Conservation (phyloP, 2,888 invertebrate genomes). For the Atethmia centrago region DNA sequence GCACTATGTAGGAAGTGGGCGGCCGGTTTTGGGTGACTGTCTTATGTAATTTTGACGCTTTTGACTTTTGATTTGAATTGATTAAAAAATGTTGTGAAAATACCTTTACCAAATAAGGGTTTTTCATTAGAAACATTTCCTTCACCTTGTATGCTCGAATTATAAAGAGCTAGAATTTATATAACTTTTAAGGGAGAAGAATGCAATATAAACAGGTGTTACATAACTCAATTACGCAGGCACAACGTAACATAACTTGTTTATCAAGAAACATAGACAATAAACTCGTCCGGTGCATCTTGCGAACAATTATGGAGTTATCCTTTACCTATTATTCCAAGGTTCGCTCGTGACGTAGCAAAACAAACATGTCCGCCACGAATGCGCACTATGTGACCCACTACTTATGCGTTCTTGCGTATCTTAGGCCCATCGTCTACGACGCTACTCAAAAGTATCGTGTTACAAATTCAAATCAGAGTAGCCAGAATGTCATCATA, state of each 20-base stretch:
- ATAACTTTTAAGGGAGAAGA: constrained; percentile 19
- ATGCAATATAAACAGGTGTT: constrained; percentile 3
- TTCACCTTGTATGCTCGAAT: neutral
- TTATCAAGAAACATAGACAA: no score
- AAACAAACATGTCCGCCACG: constrained; percentile 40
- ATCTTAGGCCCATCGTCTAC: constrained; percentile 2
- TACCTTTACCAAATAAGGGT: neutral
- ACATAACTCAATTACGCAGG: constrained; percentile 6
- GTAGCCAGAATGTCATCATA: neutral
- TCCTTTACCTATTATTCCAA: constrained; percentile 63
- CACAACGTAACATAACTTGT: constrained; percentile 16
- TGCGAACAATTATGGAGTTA: constrained; percentile 52
- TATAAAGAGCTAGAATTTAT: constrained; percentile 3
- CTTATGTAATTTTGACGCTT: no score
- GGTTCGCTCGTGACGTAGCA: constrained; percentile 45
- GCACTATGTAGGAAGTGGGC: no score
- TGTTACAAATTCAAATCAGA: neutral
- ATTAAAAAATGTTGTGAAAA: neutral
- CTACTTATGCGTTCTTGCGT: constrained; percentile 53
- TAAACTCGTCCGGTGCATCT: constrained; percentile 40
- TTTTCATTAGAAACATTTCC: constrained; percentile 12
- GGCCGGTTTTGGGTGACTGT: no score
- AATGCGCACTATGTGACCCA: constrained; percentile 33
- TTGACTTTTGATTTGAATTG: no score
- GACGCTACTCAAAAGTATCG: neutral